Evolutionary conservation across 2,113 vertebrate species (phyloP), one percentile per base, ranked within the genome.

Genomic region (Marmota flaviventris): DNA sequence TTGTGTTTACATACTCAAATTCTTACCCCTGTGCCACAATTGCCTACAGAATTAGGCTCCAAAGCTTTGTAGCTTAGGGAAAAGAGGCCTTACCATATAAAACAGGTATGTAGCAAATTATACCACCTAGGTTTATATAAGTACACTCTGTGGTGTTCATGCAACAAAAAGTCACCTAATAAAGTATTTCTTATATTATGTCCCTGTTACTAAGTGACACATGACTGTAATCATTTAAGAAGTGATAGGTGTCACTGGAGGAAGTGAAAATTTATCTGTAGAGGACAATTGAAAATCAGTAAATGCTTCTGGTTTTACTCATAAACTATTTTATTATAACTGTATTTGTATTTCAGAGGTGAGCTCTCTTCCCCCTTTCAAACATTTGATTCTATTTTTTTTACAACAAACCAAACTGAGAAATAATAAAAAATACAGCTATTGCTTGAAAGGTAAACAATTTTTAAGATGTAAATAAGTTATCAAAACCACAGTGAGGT

Each of bases 1-100:
- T 4, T 32, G 20, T n/a, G 0, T 24, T 18, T 17, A 32, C 25
- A 13, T 29, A 67, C 5, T 1, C 17, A 34, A 6, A 22, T 51
- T 14, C 65, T 70, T 73, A 34, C 8, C 20, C 2, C 7, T 27
- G 20, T 25, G 34, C 8, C 53, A 27, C 13, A 37, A 0, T 65
- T 51, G 8, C 39, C 34, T 25, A 13, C 56, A 65, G 20, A 20
- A 22, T 51, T 65, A 63, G 61, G 9, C 24, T 63, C 24, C 25
- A 63, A 24, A 63, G 24, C 9, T 27, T 63, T 25, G 9, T 63
- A 27, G 61, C 24, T 27, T 63, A 63, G 61, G 9, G 25, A 11
- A 63, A 63, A 27, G 61, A 10, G 61, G 22, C 24, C 61, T 12
- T 20, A 29, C 14, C 29, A 24, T 27, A 45, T 2, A 29, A 1